Evolutionary conservation across 1,140 invertebrate genomes (phyloP).

Genomic region (Diorhabda sublineata): DNA sequence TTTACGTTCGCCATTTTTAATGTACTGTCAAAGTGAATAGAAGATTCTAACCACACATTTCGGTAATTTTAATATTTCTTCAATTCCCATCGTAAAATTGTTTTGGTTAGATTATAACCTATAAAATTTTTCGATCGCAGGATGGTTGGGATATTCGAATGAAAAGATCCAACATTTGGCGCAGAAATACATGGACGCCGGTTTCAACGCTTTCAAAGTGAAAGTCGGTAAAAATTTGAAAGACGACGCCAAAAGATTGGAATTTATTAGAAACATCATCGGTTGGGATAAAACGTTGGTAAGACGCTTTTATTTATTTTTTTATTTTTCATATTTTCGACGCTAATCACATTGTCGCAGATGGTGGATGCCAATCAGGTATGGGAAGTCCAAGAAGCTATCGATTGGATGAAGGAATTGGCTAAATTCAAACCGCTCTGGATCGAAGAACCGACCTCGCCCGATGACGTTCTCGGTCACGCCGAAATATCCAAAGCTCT

Average conservation of each 20-base stretch:
- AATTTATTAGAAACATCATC: constrained; percentile 70
- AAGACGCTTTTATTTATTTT: constrained; percentile 29
- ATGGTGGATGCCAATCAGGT: constrained; percentile 92
- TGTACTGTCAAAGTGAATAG: constrained; percentile 9
- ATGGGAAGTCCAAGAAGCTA: constrained; percentile 81
- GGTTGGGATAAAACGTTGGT: constrained; percentile 70
- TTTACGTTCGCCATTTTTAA: neutral
- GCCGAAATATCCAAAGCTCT: constrained; percentile 62
- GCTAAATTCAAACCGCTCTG: constrained; percentile 71
- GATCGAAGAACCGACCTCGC: constrained; percentile 93
- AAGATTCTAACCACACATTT: no score
- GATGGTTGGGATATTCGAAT: constrained; percentile 77
- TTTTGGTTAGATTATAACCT: neutral
- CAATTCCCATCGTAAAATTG: no score
- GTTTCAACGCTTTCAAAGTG: constrained; percentile 81
- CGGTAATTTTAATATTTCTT: no score
- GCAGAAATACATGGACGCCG: constrained; percentile 65
- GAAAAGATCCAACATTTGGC: constrained; percentile 65
- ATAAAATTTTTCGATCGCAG: constrained; percentile 44
- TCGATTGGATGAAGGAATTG: constrained; percentile 79
- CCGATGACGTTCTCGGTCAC: constrained; percentile 86
- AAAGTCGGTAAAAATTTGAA: constrained; percentile 84
- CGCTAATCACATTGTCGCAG: constrained; percentile 39
- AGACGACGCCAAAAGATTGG: constrained; percentile 69
- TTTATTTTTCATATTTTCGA: no score